Conservation (phyloP, 2,888 invertebrate species). For the Drosophila tripunctata region DNA sequence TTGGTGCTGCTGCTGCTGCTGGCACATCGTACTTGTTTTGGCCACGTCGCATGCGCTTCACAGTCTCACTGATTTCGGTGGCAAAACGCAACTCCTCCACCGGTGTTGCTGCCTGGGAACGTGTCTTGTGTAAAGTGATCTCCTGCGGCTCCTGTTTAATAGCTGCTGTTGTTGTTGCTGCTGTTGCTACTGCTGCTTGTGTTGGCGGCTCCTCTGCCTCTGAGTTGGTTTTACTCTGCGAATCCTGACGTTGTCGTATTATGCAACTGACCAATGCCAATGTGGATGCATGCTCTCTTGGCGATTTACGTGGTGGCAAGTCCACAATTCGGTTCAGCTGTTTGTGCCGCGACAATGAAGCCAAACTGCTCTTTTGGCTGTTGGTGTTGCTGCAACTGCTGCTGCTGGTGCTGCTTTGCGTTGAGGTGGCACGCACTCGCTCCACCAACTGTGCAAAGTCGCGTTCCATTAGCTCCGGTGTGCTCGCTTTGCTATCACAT, state of each 20-base stretch:
- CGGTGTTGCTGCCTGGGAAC: conserved; percentile 78
- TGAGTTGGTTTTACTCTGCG: conserved; percentile 79
- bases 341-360: conserved; percentile 78
- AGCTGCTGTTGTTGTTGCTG: conserved; percentile 18
- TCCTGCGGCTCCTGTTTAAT: conserved; percentile 34
- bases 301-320: conserved; percentile 90
- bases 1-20: conserved; percentile 20
- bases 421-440: conserved; percentile 66
- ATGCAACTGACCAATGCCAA: conserved; percentile 91
- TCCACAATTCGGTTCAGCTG: conserved; percentile 78
- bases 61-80: conserved; percentile 83
- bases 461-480: conserved; percentile 69
- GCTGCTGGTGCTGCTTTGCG: conserved; percentile 76
- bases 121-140: conserved; percentile 59
- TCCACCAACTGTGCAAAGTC: conserved; percentile 63
- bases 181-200: conserved; percentile 32
- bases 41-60: conserved; percentile 82
- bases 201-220: conserved; percentile 75
- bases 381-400: conserved; percentile 79
- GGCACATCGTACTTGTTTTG: conserved; percentile 81
- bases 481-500: conserved; percentile 80
- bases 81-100: conserved; percentile 82
- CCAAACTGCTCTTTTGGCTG: conserved; percentile 60
- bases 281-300: conserved; percentile 94
- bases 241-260: conserved; percentile 84